These are phyloP conservation scores for Anguilla anguilla DNA, from an alignment of 2,797 vertebrate species.

Conservation along the genomic window DNA sequence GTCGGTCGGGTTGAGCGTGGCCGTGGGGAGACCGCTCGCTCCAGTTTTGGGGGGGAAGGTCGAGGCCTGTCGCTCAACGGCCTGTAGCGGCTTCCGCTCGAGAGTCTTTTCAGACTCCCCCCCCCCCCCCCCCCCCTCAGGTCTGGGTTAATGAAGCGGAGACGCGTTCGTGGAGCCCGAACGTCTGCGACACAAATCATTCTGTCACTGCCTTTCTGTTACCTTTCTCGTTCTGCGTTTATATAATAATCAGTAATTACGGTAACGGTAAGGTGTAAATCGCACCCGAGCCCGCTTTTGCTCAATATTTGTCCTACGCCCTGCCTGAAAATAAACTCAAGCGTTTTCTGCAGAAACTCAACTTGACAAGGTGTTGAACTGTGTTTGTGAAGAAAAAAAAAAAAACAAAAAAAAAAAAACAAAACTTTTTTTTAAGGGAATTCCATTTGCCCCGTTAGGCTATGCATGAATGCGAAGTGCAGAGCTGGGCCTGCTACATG, in stretches of 20 bases:
- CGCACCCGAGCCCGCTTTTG: not conserved
- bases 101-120: not conserved
- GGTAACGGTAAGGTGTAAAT: not conserved
- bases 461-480: no score
- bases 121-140: no score
- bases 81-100: not conserved
- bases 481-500: no score
- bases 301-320: no score
- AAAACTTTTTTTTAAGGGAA: no score
- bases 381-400: no score
- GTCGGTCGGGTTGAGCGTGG: not conserved
- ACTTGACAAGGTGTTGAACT: no score
- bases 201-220: not conserved
- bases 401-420: no score
- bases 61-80: not conserved
- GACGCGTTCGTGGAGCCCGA: not conserved
- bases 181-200: not conserved
- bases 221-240: not conserved
- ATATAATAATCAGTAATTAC: not conserved
- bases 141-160: not conserved
- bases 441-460: no score
- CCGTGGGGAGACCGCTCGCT: not conserved
- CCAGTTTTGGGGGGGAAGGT: not conserved
- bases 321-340: no score
- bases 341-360: no score